These are phyloP conservation scores for Cyclophora albipunctata DNA, from an alignment of 2,888 invertebrate genomes.

Conservation along the genomic window DNA sequence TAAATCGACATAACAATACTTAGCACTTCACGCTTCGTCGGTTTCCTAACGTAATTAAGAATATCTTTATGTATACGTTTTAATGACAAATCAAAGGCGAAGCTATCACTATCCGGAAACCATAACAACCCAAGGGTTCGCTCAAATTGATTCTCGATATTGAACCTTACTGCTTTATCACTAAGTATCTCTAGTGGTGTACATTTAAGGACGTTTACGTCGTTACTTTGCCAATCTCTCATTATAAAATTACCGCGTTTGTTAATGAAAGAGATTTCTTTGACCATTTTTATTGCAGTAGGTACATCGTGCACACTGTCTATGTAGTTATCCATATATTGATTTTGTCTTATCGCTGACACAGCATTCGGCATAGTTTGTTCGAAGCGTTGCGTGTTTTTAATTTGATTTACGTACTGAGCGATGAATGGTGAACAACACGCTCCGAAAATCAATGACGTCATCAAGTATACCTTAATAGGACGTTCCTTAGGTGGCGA, in stretches of 20 bases:
- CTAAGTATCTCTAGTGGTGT: no score
- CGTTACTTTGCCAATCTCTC: not conserved
- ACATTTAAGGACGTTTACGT: no score
- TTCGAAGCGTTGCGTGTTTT: conserved; percentile 14
- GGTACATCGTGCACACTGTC: not conserved
- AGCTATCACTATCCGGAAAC: conserved; percentile 8
- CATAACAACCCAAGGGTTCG: conserved; percentile 16
- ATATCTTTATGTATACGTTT: conserved; percentile 9
- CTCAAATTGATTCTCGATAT: not conserved
- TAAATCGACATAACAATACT: conserved; percentile 16
- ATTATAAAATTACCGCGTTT: not conserved
- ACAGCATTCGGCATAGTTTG: conserved; percentile 8
- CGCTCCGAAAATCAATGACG: conserved; percentile 13
- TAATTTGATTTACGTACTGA: conserved; percentile 16
- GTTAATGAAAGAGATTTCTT: not conserved
- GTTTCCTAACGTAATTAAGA: conserved; percentile 5
- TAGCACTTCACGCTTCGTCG: conserved; percentile 13
- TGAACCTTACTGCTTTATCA: not conserved
- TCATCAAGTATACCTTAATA: conserved; percentile 12
- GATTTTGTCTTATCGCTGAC: not conserved
- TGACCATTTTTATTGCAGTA: not conserved
- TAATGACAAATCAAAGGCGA: conserved; percentile 13
- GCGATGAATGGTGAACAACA: conserved; percentile 19
- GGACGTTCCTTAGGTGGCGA: not conserved
- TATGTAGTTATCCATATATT: conserved; percentile 1